phyloP scores from a whole-genome alignment of 2,797 vertebrate genomes.

The Selene dorsalis region DNA sequence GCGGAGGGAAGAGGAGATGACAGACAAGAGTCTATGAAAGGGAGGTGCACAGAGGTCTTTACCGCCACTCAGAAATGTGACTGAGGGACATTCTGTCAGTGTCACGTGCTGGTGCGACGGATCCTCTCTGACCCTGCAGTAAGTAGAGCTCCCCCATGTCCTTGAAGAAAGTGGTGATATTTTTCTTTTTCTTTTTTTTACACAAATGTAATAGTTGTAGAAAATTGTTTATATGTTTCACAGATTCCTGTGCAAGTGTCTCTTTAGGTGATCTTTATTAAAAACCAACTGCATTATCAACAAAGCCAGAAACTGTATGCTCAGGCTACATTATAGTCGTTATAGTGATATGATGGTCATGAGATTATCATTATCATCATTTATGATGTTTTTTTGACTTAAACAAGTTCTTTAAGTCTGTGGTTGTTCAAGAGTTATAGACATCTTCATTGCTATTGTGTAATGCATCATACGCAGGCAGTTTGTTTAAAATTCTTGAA shows the following conservation, averaged over 20 bases:
- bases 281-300: neutral
- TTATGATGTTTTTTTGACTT: too few species aligned
- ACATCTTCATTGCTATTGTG: neutral
- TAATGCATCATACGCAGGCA: neutral
- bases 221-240: neutral
- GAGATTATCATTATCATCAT: neutral
- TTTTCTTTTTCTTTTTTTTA: conserved; percentile 2
- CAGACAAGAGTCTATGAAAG: conserved; percentile 62
- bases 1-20: conserved; percentile 54
- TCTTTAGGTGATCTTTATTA: too few species aligned
- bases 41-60: conserved; percentile 54
- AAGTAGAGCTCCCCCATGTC: conserved; percentile 27
- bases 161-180: conserved; percentile 23
- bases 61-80: conserved; percentile 46
- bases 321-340: too few species aligned
- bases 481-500: neutral
- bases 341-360: too few species aligned
- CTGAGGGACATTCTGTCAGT: conserved; percentile 41
- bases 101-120: conserved; percentile 31
- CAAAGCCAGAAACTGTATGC: neutral
- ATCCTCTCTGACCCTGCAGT: conserved; percentile 40
- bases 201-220: conserved; percentile 1
- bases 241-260: too few species aligned
- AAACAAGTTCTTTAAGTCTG: neutral
- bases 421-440: neutral